These are phyloP conservation scores for Rhagonycha fulva DNA, from an alignment of 2,888 invertebrate species.

Conservation along the genomic window DNA sequence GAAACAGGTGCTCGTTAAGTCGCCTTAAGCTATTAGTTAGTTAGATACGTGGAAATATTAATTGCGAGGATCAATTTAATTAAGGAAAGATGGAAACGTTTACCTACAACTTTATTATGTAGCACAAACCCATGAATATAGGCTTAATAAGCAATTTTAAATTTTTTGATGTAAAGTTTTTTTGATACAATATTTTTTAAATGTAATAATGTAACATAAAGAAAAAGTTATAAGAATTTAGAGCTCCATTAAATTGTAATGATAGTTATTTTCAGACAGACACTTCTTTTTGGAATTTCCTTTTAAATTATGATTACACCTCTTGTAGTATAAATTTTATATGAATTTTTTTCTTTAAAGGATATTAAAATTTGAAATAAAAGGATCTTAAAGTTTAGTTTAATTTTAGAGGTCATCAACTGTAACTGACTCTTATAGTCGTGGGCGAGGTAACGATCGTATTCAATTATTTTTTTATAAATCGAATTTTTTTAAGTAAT, in stretches of 20 bases:
- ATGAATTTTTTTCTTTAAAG: not conserved
- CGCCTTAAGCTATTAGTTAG: constrained; percentile 5
- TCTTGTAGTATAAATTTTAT: constrained; percentile 16
- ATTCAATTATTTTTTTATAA: no score
- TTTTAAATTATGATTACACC: constrained; percentile 13
- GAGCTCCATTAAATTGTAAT: constrained; percentile 12
- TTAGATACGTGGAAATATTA: constrained; percentile 5
- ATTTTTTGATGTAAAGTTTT: not conserved
- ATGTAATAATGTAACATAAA: not conserved
- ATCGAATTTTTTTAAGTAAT: no score
- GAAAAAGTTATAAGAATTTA: constrained; percentile 7
- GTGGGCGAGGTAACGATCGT: no score
- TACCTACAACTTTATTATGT: constrained; percentile 14
- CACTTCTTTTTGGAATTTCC: constrained; percentile 17
- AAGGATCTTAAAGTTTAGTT: not conserved
- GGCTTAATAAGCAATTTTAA: not conserved
- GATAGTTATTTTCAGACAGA: constrained; percentile 9
- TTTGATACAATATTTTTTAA: not conserved
- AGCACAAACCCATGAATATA: not conserved
- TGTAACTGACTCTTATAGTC: not conserved
- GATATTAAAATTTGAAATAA: not conserved
- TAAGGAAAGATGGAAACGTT: not conserved
- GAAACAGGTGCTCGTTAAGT: not conserved
- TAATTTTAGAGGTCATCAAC: not conserved
- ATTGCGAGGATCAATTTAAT: constrained; percentile 8